phyloP scores from a whole-genome alignment of 2,113 vertebrate genomes.

The Ursus arctos region DNA sequence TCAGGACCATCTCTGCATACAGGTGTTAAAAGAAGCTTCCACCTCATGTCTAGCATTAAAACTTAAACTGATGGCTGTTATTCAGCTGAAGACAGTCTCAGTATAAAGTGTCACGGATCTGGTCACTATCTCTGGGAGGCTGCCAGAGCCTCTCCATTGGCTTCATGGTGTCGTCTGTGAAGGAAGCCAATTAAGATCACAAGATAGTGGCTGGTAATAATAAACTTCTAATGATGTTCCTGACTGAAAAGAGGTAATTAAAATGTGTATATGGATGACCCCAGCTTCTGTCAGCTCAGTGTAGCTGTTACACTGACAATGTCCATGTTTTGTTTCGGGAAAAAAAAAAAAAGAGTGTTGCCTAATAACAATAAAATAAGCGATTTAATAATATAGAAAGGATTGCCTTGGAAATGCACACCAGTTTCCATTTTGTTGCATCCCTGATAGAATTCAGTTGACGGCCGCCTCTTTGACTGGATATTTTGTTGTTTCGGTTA shows the following conservation, averaged over 20 bases:
- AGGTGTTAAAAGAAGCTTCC: slow-evolving; percentile 74
- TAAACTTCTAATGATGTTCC: slow-evolving; percentile 84
- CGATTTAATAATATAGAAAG: slow-evolving; percentile 71
- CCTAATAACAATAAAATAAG: slow-evolving; percentile 79
- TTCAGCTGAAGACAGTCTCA: slow-evolving; percentile 62
- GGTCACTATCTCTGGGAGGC: slow-evolving; percentile 73
- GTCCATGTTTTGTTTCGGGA: slow-evolving; percentile 81
- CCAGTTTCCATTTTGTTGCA: slow-evolving; percentile 22
- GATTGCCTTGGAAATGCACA: slow-evolving; percentile 63
- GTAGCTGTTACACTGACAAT: slow-evolving; percentile 55
- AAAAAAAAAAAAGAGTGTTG: slow-evolving; percentile 75
- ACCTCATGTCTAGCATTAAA: slow-evolving; percentile 69
- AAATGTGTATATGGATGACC: slow-evolving; percentile 83
- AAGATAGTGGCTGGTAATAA: slow-evolving; percentile 82
- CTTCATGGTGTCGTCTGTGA: slow-evolving; percentile 76
- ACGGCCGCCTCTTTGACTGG: neutral
- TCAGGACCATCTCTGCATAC: slow-evolving; percentile 46
- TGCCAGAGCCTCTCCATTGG: slow-evolving; percentile 65
- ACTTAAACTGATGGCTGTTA: slow-evolving; percentile 60
- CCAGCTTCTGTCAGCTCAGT: slow-evolving; percentile 77
- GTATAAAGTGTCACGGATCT: slow-evolving; percentile 72
- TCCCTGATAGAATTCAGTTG: slow-evolving; percentile 28
- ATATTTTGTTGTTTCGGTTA: neutral
- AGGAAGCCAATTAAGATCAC: slow-evolving; percentile 84
- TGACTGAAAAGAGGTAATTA: slow-evolving; percentile 85